These are phyloP conservation scores for Abrostola triplasia DNA, from an alignment of 2,888 invertebrate genomes.

Conservation along the genomic window DNA sequence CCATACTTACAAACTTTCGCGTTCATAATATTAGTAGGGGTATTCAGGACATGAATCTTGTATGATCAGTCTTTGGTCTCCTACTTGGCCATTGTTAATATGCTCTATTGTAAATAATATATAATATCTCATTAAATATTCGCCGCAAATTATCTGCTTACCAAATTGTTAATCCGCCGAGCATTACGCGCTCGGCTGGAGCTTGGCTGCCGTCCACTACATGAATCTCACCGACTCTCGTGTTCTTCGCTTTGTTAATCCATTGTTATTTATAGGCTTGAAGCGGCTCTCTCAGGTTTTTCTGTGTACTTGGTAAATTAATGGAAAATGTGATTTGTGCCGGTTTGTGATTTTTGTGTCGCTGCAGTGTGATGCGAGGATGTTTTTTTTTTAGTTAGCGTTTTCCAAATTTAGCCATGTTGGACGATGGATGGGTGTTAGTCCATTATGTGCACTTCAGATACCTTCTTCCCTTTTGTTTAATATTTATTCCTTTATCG, in stretches of 20 bases:
- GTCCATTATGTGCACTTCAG: too few relatives aligned
- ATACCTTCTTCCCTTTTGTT: too few relatives aligned
- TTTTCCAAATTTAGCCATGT: too few relatives aligned
- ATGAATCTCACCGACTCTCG: slow-evolving; percentile 69
- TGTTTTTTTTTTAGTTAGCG: neutral
- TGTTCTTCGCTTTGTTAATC: slow-evolving; percentile 76
- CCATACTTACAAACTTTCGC: too few relatives aligned
- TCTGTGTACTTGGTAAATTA: slow-evolving; percentile 2
- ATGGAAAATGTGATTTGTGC: neutral
- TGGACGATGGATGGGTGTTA: too few relatives aligned
- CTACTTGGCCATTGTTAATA: slow-evolving; percentile 36
- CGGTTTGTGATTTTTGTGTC: slow-evolving; percentile 1
- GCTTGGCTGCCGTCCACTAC: slow-evolving; percentile 79
- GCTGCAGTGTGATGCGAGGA: neutral
- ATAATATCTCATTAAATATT: slow-evolving; percentile 61
- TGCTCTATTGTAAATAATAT: slow-evolving; percentile 49
- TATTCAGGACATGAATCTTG: slow-evolving; percentile 26
- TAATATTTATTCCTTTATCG: too few relatives aligned
- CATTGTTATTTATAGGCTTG: slow-evolving; percentile 76
- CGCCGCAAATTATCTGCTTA: slow-evolving; percentile 71
- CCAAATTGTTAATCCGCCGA: slow-evolving; percentile 74
- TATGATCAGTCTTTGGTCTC: slow-evolving; percentile 40
- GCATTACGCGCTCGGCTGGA: slow-evolving; percentile 73
- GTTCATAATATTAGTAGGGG: too few relatives aligned
- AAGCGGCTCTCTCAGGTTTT: slow-evolving; percentile 35